Conservation (phyloP, 2,888 invertebrate genomes). For the Adela reaumurella region DNA sequence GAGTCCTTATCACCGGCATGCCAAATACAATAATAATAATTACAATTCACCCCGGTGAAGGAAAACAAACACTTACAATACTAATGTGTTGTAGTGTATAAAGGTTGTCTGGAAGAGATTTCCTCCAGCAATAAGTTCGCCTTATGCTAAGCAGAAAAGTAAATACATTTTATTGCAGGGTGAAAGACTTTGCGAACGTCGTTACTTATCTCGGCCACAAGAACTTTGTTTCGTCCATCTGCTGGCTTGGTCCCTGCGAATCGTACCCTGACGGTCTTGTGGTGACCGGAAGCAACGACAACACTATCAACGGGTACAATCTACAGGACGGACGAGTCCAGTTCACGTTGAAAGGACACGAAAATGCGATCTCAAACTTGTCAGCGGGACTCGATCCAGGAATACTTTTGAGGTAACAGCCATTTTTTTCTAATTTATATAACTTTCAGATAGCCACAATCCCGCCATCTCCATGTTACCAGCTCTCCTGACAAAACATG, state of each 20-base stretch:
- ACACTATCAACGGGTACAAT: slow-evolving; percentile 74
- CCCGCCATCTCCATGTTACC: no score
- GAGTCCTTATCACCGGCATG: no score
- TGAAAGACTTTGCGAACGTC: slow-evolving; percentile 59
- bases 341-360: slow-evolving; percentile 72
- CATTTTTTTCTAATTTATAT: no score
- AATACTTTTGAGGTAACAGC: slow-evolving; percentile 32
- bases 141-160: no score
- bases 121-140: no score
- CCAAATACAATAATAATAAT: no score
- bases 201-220: slow-evolving; percentile 74
- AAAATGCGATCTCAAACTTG: slow-evolving; percentile 64
- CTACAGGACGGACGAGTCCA: slow-evolving; percentile 66
- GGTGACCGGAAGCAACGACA: slow-evolving; percentile 87
- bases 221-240: slow-evolving; percentile 82
- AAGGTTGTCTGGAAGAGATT: no score
- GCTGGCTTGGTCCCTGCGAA: slow-evolving; percentile 67
- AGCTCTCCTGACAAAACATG: no score
- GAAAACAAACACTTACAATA: no score
- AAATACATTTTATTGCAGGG: slow-evolving; percentile 51
- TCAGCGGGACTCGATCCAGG: slow-evolving; percentile 36
- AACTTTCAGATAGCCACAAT: no score
- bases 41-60: no score
- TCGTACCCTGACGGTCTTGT: slow-evolving; percentile 74
- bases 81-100: no score